These are phyloP conservation scores for Drosophila fuyamai DNA, from an alignment of 1,140 invertebrate species.

Conservation along the genomic window DNA sequence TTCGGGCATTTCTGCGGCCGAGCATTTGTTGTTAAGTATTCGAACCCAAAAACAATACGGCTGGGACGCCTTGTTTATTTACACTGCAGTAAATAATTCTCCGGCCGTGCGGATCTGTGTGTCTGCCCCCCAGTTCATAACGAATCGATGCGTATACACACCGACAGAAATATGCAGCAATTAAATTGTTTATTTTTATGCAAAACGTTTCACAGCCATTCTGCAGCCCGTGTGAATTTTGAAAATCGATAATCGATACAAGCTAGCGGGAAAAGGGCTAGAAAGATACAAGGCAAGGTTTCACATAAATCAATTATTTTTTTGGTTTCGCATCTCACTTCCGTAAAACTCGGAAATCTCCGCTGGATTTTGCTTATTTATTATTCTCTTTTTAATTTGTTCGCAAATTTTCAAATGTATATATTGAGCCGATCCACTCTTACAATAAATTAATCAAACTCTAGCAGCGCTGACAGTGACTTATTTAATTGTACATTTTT, in stretches of 20 bases:
- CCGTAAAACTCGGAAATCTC: too few relatives aligned
- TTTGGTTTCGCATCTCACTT: too few relatives aligned
- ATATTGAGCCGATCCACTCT: too few relatives aligned
- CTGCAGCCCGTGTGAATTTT: constrained; percentile 3
- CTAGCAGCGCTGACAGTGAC: too few relatives aligned
- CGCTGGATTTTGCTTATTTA: too few relatives aligned
- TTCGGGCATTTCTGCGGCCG: constrained; percentile 40
- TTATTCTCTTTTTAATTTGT: too few relatives aligned
- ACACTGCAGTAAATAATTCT: constrained; percentile 47
- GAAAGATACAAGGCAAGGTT: too few relatives aligned
- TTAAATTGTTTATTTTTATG: constrained; percentile 32
- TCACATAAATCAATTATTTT: too few relatives aligned
- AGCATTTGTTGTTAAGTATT: constrained; percentile 65
- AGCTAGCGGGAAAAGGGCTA: not conserved
- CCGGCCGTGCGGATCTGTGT: not conserved
- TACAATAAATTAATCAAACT: too few relatives aligned
- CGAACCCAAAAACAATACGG: constrained; percentile 41
- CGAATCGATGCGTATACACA: constrained; percentile 8
- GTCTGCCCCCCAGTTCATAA: constrained; percentile 26
- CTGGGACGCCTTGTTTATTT: constrained; percentile 33
- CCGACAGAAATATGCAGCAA: constrained; percentile 25
- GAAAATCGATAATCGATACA: constrained; percentile 1
- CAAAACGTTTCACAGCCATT: not conserved
- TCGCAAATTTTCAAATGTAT: too few relatives aligned
- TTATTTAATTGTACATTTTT: too few relatives aligned